These are phyloP conservation scores for Pelobates cultripes DNA, from an alignment of 2,797 vertebrate genomes.

Conservation along the genomic window DNA sequence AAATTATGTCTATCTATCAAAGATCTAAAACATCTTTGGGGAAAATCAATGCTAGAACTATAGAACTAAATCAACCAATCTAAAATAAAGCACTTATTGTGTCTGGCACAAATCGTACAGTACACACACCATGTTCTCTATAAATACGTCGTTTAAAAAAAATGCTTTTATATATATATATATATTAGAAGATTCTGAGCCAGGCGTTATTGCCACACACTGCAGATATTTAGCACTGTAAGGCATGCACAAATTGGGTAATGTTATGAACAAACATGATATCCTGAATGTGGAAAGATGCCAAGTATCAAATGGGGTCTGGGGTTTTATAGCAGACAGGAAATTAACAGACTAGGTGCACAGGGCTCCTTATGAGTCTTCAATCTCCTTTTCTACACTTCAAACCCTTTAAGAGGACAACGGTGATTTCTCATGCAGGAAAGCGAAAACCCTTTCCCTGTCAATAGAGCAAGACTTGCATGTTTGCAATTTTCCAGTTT, in stretches of 20 bases:
- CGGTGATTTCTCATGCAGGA: conserved; percentile 18
- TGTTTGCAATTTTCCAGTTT: neutral
- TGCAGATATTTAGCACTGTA: neutral
- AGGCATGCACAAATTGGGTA: neutral
- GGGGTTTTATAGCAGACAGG: conserved; percentile 46
- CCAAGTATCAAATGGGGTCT: conserved; percentile 28
- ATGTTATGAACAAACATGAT: conserved; percentile 1
- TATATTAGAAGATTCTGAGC: neutral
- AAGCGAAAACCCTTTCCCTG: conserved; percentile 11
- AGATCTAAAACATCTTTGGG: too few relatives aligned
- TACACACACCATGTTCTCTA: too few relatives aligned
- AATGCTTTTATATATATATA: too few relatives aligned
- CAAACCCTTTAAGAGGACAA: conserved; percentile 30
- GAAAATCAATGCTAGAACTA: neutral
- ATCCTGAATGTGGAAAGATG: conserved; percentile 13
- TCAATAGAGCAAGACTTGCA: too few relatives aligned
- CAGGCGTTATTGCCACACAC: neutral
- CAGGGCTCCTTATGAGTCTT: conserved; percentile 9
- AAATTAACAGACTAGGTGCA: conserved; percentile 33
- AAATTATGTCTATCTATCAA: neutral
- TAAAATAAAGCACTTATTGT: neutral
- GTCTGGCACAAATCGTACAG: neutral
- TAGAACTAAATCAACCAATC: neutral
- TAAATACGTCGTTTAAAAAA: too few relatives aligned
- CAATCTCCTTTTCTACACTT: conserved; percentile 16